Evolutionary conservation across 1,140 invertebrate genomes (phyloP), one percentile per base, ranked within the genome.

Genomic region (Druon quercuslanigerum): DNA sequence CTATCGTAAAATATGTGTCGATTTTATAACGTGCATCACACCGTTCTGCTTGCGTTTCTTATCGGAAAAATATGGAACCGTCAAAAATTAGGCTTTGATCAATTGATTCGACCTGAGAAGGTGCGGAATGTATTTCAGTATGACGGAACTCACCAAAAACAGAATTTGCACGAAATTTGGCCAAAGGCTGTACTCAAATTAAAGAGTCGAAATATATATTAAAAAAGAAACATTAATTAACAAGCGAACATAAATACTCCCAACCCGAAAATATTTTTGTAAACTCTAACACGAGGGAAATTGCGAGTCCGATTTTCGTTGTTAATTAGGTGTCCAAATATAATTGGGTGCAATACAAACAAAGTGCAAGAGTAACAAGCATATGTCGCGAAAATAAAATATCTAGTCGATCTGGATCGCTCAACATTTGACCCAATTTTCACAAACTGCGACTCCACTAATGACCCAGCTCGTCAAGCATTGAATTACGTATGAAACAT

Each of bases 351-450:
- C 40, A 25, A 33, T 66, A 46, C 20, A 66, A 66, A 66, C 40
- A 66, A 66, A 66, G 25, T 46, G 60, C 7, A 66, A 66, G n/a
- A 40, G 60, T 66, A 66, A 66, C 60, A 40, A 54, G n/a, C 40
- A 20, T 66, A n/a, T 66, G 33, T 7, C 16, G n/a, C 60, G 20
- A 46, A 33, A 66, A 66, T 66, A 66, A 66, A 66, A 66, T 66
- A 56, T 56, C 9, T 66, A 33, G 60, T 66, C 60, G 60, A 66
- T 66, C 25, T 40, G 40, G 33, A 40, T 66, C 33, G 60, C 60
- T 40, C 76, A 78, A 77, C 79, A 80, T 82, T 82, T 84, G 83
- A 84, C 83, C 83, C 56, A 84, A 82, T 84, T 84, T 74, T 73
- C 77, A 77, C 76, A 71, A 73, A 74, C 52, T 74, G 77, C 71